These are phyloP conservation scores for Macrocentrus cingulum DNA, from an alignment of 1,140 invertebrate genomes.

Conservation along the genomic window DNA sequence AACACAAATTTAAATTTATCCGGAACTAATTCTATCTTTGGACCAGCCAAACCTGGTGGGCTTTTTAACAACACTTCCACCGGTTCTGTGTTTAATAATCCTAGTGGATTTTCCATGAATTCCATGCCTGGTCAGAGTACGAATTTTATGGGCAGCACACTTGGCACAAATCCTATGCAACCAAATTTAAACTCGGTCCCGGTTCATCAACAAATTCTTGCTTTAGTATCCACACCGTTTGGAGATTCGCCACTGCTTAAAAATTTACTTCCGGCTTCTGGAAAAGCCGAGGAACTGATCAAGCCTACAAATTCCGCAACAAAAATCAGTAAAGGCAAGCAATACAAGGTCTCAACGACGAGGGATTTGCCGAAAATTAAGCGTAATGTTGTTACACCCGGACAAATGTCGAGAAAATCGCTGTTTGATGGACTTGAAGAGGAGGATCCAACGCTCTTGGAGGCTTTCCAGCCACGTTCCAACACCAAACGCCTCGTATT, in stretches of 20 bases:
- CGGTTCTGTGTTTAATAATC: constrained; percentile 41
- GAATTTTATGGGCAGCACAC: constrained; percentile 42
- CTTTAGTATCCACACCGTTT: constrained; percentile 72
- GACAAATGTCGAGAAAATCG: constrained; percentile 64
- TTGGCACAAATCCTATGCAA: constrained; percentile 40
- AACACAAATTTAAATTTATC: constrained; percentile 54
- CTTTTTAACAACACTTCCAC: constrained; percentile 61
- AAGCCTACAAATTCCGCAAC: constrained; percentile 73
- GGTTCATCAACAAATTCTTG: constrained; percentile 69
- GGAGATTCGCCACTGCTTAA: constrained; percentile 78
- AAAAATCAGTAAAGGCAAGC: constrained; percentile 58
- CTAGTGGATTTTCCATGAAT: constrained; percentile 50
- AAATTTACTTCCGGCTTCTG: constrained; percentile 66
- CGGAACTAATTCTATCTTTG: constrained; percentile 55
- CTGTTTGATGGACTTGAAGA: constrained; percentile 73
- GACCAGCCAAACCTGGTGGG: constrained; percentile 59
- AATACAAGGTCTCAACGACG: constrained; percentile 67
- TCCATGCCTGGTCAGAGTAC: constrained; percentile 42
- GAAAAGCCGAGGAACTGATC: constrained; percentile 70
- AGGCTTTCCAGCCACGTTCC: constrained; percentile 65
- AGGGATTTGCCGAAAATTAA: constrained; percentile 64
- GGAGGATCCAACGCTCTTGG: constrained; percentile 64
- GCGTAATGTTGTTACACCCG: constrained; percentile 60
- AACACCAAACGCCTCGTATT: constrained; percentile 67
- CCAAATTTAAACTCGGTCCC: constrained; percentile 53